Conservation (phyloP, 2,113 vertebrate genomes). For the Salvelinus fontinalis region DNA sequence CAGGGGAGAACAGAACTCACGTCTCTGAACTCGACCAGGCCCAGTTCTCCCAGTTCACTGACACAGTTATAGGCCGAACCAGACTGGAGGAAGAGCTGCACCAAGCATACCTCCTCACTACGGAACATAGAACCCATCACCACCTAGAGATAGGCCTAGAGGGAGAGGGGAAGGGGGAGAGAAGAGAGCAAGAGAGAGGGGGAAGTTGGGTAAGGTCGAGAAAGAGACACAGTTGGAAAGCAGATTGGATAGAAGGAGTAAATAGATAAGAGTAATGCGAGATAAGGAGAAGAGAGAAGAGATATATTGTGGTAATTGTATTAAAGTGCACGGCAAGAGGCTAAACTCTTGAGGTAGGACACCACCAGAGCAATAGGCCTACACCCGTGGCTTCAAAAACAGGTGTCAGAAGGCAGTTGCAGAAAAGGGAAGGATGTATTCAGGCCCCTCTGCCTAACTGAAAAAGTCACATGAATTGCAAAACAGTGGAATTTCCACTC, state of each 20-base stretch:
- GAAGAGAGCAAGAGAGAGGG: not conserved
- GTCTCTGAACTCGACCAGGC: slow-evolving; percentile 92
- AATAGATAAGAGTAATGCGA: not conserved
- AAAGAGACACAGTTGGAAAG: not conserved
- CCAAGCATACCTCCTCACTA: slow-evolving; percentile 89
- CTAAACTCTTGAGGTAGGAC: too few relatives aligned
- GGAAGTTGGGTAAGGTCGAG: not conserved
- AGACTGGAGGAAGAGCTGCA: slow-evolving; percentile 91
- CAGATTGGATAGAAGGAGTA: not conserved
- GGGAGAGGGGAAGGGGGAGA: not conserved
- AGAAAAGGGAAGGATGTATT: not conserved
- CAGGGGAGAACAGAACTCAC: slow-evolving; percentile 70
- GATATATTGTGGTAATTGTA: not conserved
- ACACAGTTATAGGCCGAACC: slow-evolving; percentile 88
- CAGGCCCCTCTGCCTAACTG: not conserved
- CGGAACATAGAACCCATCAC: slow-evolving; percentile 88
- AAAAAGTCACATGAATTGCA: not conserved
- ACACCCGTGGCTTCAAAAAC: not conserved
- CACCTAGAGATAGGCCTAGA: slow-evolving; percentile 16
- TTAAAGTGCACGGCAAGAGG: not conserved
- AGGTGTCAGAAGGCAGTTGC: not conserved
- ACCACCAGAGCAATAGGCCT: too few relatives aligned
- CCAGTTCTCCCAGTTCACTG: slow-evolving; percentile 89
- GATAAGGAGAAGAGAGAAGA: not conserved
- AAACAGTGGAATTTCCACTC: not conserved